Evolutionary conservation across 2,797 vertebrate species (phyloP).

Genomic region (Takifugu ocellatus): DNA sequence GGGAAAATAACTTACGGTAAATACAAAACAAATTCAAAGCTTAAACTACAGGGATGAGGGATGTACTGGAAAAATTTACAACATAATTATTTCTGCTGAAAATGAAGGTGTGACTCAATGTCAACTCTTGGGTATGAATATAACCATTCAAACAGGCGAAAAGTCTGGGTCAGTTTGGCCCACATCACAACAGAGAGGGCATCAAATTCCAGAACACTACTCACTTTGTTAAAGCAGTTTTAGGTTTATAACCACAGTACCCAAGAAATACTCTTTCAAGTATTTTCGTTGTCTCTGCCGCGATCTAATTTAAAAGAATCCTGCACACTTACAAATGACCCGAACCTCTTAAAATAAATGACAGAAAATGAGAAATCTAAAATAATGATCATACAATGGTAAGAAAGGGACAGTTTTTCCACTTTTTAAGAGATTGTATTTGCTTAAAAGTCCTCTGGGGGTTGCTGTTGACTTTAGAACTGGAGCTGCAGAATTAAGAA

Average conservation of each 20-base stretch:
- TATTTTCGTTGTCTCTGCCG: constrained; percentile 37
- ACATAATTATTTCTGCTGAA: constrained; percentile 51
- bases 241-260: constrained; percentile 29
- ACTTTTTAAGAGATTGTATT: constrained; percentile 54
- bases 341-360: constrained; percentile 50
- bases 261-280: constrained; percentile 65
- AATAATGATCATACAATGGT: constrained; percentile 49
- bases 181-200: constrained; percentile 44
- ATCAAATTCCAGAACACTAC: constrained; percentile 24
- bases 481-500: constrained; percentile 39
- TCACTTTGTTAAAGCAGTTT: constrained; percentile 22
- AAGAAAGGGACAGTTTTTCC: constrained; percentile 52
- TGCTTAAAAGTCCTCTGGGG: constrained; percentile 56
- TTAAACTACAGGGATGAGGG: constrained; percentile 48
- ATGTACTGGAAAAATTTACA: constrained; percentile 55
- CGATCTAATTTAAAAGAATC: constrained; percentile 49
- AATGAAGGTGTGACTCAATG: constrained; percentile 38
- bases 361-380: constrained; percentile 54
- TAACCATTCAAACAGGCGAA: constrained; percentile 60
- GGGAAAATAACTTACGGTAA: constrained; percentile 71
- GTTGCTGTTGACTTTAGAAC: constrained; percentile 52
- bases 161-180: constrained; percentile 39
- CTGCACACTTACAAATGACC: constrained; percentile 51
- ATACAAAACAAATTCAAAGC: constrained; percentile 66
- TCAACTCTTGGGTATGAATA: constrained; percentile 42